These are phyloP conservation scores for Schizaphis graminum DNA, from an alignment of 2,888 invertebrate genomes.

Conservation along the genomic window DNA sequence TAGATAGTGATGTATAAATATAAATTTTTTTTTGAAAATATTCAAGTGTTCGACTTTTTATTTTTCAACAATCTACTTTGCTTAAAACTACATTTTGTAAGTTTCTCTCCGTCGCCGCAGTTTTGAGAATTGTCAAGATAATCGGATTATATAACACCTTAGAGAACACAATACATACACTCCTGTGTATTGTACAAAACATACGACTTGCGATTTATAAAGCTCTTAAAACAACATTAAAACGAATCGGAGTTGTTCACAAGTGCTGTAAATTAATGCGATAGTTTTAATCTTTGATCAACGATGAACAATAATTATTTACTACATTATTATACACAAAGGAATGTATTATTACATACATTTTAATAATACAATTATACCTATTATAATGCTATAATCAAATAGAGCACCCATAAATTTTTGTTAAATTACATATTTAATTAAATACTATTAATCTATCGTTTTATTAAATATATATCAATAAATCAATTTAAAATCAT, in stretches of 20 bases:
- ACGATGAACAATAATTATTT: background rate
- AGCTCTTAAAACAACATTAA: constrained; percentile 48
- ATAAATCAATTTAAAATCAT: background rate
- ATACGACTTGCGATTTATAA: constrained; percentile 19
- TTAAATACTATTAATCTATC: background rate
- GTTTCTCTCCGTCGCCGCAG: background rate
- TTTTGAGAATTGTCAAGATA: constrained; percentile 31
- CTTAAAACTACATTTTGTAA: background rate
- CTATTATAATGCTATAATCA: background rate
- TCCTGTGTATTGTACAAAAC: background rate
- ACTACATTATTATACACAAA: background rate
- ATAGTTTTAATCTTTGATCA: constrained; percentile 32
- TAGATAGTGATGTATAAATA: background rate
- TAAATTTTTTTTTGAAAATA: background rate
- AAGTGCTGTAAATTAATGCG: background rate
- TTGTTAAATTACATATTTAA: background rate
- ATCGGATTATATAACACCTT: constrained; percentile 56
- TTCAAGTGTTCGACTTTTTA: background rate
- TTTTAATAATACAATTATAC: background rate
- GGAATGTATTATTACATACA: background rate
- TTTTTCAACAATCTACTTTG: background rate
- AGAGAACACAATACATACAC: constrained; percentile 9
- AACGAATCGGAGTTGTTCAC: background rate
- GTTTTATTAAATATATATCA: background rate
- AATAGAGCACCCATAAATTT: background rate